phyloP scores from a whole-genome alignment of 2,888 invertebrate species.

The Dysmachus trigonus region DNA sequence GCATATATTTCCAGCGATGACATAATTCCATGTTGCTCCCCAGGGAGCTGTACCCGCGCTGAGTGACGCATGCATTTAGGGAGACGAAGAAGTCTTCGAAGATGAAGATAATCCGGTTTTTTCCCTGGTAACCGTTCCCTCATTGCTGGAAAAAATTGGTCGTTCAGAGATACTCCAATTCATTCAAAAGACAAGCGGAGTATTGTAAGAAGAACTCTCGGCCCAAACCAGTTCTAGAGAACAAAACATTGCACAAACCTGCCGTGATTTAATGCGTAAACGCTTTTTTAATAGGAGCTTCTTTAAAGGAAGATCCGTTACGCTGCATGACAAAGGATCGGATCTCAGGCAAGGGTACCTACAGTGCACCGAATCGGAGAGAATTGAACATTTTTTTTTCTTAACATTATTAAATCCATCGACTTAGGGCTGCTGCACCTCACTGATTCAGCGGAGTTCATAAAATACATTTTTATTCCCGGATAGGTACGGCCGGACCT shows the following conservation, averaged over 20 bases:
- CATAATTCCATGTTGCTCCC: slow-evolving; percentile 21
- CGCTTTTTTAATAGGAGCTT: neutral
- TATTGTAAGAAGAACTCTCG: neutral
- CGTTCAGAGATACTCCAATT: neutral
- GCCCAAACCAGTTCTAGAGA: neutral
- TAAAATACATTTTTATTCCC: neutral
- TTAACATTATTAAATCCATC: neutral
- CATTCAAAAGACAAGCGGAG: neutral
- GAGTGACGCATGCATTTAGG: neutral
- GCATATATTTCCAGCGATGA: slow-evolving; percentile 30
- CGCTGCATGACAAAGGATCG: neutral
- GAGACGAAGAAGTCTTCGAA: neutral
- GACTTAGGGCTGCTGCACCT: neutral
- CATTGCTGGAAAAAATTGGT: neutral
- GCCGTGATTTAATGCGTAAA: neutral
- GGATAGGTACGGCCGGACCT: neutral
- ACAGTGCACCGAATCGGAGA: neutral
- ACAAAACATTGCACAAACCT: neutral
- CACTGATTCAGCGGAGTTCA: neutral
- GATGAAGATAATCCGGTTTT: slow-evolving; percentile 9
- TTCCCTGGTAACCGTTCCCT: neutral
- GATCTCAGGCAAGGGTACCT: neutral
- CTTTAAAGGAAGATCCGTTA: neutral
- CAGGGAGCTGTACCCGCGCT: neutral
- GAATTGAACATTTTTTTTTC: neutral